Evolutionary conservation across 2,113 vertebrate species (phyloP), one percentile per base, ranked within the genome.

Genomic region (Mionectes macconnelli): DNA sequence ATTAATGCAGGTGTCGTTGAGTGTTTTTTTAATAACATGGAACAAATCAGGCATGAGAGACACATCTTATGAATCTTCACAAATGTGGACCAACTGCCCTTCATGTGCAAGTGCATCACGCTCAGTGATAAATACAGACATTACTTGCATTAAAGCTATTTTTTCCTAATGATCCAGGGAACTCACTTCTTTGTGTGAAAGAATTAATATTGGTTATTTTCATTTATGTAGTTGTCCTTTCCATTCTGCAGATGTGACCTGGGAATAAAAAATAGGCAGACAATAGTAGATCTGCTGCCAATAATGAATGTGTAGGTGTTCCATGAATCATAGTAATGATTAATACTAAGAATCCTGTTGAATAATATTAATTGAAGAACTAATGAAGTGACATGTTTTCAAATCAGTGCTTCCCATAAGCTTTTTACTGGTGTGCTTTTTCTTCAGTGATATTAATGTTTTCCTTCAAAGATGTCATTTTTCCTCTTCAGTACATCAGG

Each of bases 1-100:
- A 44, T 92, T 94, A 94, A 96, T 92, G 94, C 85, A 91, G 75
- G 95, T 86, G 79, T 86, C 73, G 40, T 85, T 91, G 83, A 82
- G 75, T 95, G 88, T 13, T 12, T 88, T 94, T 94, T 91, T 82
- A 85, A 70, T 90, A 90, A 74, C 78, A 77, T 44, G 78, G 62
- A 94, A 39, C 55, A 93, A 95, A 87, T 83, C 89, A 50, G 2
- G 9, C 59, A 37, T 69, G 74, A 84, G 83, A 88, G 56, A 66
- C 16, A 25, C 40, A 23, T 91, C 56, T 64, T 53, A 50, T 0
- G 47, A 66, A 56, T 76, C 50, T 35, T 77, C 50, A 73, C 56
- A 63, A 52, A 70, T n/a, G 39, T 47, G 67, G 39, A 69, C 84
- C 82, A 50, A 52, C 57, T 49, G 63, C 67, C 78, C 39, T 49